Conservation (phyloP, 2,797 vertebrate species). For the Vespertilio murinus region DNA sequence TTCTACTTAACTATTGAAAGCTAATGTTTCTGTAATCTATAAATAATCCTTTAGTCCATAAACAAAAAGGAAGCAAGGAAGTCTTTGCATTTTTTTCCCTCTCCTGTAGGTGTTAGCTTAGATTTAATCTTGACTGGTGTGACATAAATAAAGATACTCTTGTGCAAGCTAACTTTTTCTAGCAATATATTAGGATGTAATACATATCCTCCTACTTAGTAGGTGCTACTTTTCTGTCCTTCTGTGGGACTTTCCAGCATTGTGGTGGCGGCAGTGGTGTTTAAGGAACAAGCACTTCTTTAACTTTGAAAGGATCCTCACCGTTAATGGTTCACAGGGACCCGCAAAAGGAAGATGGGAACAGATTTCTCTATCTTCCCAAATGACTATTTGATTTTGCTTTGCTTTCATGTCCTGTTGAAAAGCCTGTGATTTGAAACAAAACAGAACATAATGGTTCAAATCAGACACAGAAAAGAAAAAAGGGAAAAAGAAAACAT, state of each 20-base stretch:
- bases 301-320: background rate
- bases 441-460: conserved; percentile 61
- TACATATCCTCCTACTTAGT: background rate
- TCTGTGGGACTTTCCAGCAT: background rate
- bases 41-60: background rate
- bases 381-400: background rate
- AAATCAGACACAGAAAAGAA: conserved; percentile 74
- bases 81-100: background rate
- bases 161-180: background rate
- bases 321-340: background rate
- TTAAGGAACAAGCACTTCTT: background rate
- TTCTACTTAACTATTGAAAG: conserved; percentile 21
- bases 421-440: conserved; percentile 41
- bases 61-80: background rate
- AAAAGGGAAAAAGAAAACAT: conserved; percentile 76
- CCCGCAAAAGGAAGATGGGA: background rate
- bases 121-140: background rate
- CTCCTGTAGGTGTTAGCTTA: background rate
- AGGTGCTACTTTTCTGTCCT: background rate
- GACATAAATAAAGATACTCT: background rate
- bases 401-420: conserved; percentile 29
- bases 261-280: background rate
- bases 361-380: background rate
- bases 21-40: background rate
- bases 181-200: background rate